Percentiles rank a stretch among this genome's conserved stretches.
These are phyloP conservation scores for Parthenolecanium corni DNA, from an alignment of 2,888 invertebrate genomes.

Conservation along the genomic window DNA sequence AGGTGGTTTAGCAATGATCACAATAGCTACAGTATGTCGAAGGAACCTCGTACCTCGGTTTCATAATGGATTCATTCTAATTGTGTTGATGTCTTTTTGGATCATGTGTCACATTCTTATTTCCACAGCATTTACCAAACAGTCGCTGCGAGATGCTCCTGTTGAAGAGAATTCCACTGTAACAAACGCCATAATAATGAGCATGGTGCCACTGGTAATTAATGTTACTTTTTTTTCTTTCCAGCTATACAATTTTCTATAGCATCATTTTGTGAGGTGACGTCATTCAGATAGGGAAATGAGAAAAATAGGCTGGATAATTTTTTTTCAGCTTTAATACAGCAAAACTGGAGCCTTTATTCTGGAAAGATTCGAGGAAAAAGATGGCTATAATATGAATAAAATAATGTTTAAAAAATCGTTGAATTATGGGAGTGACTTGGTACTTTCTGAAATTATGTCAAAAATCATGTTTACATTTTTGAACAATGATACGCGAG, in stretches of 20 bases:
- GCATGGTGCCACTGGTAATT: conserved; percentile 26
- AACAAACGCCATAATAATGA: conserved; percentile 23
- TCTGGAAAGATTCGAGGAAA: too few species aligned
- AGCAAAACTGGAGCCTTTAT: too few species aligned
- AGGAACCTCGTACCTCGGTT: conserved; percentile 17
- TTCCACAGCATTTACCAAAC: conserved; percentile 11
- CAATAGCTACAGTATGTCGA: conserved; percentile 13
- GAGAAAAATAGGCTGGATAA: too few species aligned
- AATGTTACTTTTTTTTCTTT: not conserved
- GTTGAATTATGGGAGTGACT: too few species aligned
- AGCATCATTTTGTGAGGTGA: not conserved
- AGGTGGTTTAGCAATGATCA: conserved; percentile 5
- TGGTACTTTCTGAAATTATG: too few species aligned
- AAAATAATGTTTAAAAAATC: too few species aligned
- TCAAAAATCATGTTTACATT: too few species aligned
- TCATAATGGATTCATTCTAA: conserved; percentile 22
- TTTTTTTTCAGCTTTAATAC: too few species aligned
- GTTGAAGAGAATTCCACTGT: conserved; percentile 19
- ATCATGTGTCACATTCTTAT: conserved; percentile 19
- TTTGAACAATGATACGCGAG: too few species aligned
- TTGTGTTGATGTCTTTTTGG: conserved; percentile 24
- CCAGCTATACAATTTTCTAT: too few species aligned
- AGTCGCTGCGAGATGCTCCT: not conserved
- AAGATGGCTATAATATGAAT: too few species aligned
- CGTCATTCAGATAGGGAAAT: too few species aligned